Evolutionary conservation across 1,140 invertebrate genomes (phyloP).

Genomic region (Mercenaria mercenaria): DNA sequence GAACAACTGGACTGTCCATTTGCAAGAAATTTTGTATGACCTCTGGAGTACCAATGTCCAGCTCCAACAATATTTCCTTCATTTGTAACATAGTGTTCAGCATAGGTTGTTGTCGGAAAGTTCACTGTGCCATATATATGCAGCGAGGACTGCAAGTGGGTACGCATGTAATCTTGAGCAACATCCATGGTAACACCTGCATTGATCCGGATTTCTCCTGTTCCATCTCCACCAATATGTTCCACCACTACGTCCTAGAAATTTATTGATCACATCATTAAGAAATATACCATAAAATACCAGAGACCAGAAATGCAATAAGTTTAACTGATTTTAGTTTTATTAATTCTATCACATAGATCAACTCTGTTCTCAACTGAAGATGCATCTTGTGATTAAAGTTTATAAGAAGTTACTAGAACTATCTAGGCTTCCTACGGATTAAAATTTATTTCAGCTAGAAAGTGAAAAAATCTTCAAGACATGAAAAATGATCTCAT

Average conservation of each 20-base stretch:
- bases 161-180: slow-evolving; percentile 58
- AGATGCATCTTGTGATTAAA: too few relatives aligned
- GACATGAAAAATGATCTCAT: too few relatives aligned
- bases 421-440: too few relatives aligned
- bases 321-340: too few relatives aligned
- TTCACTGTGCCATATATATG: slow-evolving; percentile 58
- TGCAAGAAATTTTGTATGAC: slow-evolving; percentile 48
- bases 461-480: too few relatives aligned
- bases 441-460: too few relatives aligned
- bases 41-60: slow-evolving; percentile 69
- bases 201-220: slow-evolving; percentile 69
- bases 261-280: not conserved
- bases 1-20: slow-evolving; percentile 64
- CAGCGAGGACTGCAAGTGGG: slow-evolving; percentile 69
- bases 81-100: slow-evolving; percentile 66
- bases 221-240: slow-evolving; percentile 71
- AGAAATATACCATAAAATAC: too few relatives aligned
- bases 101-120: slow-evolving; percentile 70
- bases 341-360: too few relatives aligned
- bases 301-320: too few relatives aligned
- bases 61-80: slow-evolving; percentile 72
- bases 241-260: slow-evolving; percentile 62
- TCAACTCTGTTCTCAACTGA: too few relatives aligned
- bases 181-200: slow-evolving; percentile 60
- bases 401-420: too few relatives aligned